These are phyloP conservation scores for Asobara japonica DNA, from an alignment of 1,140 invertebrate genomes.

Conservation along the genomic window DNA sequence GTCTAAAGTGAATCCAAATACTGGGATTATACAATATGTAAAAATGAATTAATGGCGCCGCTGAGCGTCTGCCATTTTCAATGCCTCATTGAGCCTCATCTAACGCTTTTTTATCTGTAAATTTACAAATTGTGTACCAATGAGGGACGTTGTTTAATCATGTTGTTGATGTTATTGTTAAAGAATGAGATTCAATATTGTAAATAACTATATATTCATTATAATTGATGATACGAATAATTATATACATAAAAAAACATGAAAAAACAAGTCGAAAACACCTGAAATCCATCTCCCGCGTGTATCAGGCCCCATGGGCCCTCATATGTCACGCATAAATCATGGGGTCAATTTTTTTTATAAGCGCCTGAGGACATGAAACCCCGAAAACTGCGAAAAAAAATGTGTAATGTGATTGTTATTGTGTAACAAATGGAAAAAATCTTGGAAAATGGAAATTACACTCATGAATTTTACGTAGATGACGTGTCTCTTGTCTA, in stretches of 20 bases:
- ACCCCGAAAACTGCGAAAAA: slow-evolving; percentile 12
- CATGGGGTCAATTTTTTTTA: slow-evolving; percentile 29
- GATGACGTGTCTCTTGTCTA: slow-evolving; percentile 3
- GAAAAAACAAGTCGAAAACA: slow-evolving; percentile 26
- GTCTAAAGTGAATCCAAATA: slow-evolving; percentile 29
- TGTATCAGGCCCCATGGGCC: slow-evolving; percentile 34
- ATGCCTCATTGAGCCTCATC: slow-evolving; percentile 67
- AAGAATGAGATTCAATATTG: slow-evolving; percentile 69
- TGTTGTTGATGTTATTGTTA: slow-evolving; percentile 69
- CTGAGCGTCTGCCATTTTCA: slow-evolving; percentile 61
- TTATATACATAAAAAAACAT: slow-evolving; percentile 67
- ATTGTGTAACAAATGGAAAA: slow-evolving; percentile 51
- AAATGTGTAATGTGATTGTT: slow-evolving; percentile 55
- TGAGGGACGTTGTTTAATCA: slow-evolving; percentile 68
- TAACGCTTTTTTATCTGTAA: slow-evolving; percentile 68
- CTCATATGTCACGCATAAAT: slow-evolving; percentile 8
- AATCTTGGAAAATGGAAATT: slow-evolving; percentile 29
- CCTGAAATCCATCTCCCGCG: slow-evolving; percentile 35
- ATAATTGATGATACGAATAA: slow-evolving; percentile 68
- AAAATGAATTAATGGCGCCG: slow-evolving; percentile 48
- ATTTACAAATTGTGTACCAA: slow-evolving; percentile 69
- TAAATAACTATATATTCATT: slow-evolving; percentile 68
- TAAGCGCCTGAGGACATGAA: slow-evolving; percentile 29
- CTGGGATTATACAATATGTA: slow-evolving; percentile 42
- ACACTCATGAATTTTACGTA: slow-evolving; percentile 21